Percentiles rank a stretch among this genome's conserved stretches.
phyloP scores from a whole-genome alignment of 2,888 invertebrate species.

The Kuschelorhynchus macadamiae region DNA sequence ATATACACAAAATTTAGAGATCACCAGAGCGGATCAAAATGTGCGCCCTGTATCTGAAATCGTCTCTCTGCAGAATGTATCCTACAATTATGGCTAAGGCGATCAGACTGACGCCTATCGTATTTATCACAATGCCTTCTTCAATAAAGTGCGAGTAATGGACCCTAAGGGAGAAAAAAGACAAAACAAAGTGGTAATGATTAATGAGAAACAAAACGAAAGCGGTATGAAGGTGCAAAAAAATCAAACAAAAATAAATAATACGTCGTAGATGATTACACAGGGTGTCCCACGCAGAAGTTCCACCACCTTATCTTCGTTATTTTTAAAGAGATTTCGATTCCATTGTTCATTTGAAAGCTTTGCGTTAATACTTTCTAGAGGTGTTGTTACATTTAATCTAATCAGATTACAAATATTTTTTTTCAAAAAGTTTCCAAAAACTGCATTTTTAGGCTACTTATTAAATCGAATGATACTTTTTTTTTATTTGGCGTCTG shows the following conservation, averaged over 20 bases:
- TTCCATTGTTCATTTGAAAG: no score
- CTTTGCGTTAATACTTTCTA: no score
- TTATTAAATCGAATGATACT: no score
- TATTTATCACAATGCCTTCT: constrained; percentile 80
- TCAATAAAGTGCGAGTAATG: constrained; percentile 74
- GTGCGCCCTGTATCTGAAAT: constrained; percentile 71
- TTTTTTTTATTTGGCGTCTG: no score
- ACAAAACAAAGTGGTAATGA: constrained; percentile 25
- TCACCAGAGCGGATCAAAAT: constrained; percentile 74
- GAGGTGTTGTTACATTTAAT: no score
- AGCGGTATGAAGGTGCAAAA: background rate
- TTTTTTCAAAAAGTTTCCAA: no score
- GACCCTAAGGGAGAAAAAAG: constrained; percentile 50
- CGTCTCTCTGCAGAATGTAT: constrained; percentile 76
- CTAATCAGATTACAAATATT: no score
- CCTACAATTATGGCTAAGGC: constrained; percentile 77
- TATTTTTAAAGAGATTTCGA: no score
- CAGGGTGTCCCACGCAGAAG: no score
- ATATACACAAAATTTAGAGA: constrained; percentile 65
- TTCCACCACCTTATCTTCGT: no score
- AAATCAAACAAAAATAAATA: background rate
- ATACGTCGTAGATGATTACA: no score
- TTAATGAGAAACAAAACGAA: constrained; percentile 24
- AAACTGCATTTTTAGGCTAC: no score
- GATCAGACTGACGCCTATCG: constrained; percentile 77